A percentile compares a stretch with the other conserved stretches of the same genome.
These are phyloP conservation scores for Scrobipalpa costella DNA, from an alignment of 2,888 invertebrate genomes.

Conservation along the genomic window DNA sequence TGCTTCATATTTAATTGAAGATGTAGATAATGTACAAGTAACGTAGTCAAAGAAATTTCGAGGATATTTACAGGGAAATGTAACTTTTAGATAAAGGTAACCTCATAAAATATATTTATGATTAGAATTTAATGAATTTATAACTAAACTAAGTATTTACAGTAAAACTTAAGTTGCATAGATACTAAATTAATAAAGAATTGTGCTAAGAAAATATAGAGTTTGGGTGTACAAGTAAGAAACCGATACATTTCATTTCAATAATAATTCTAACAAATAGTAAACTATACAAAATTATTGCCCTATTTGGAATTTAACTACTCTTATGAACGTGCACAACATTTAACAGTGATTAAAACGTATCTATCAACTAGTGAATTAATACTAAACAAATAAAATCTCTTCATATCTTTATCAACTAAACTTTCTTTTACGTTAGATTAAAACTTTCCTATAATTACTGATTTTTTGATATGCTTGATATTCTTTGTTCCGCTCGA, in stretches of 20 bases:
- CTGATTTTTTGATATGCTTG: slow-evolving; percentile 74
- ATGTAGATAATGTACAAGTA: slow-evolving; percentile 67
- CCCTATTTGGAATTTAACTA: slow-evolving; percentile 68
- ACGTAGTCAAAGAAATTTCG: slow-evolving; percentile 73
- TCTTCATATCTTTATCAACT: slow-evolving; percentile 52
- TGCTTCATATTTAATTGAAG: slow-evolving; percentile 73
- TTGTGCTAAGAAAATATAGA: neutral
- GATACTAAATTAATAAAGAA: neutral
- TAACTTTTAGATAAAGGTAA: slow-evolving; percentile 66
- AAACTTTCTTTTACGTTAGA: slow-evolving; percentile 47
- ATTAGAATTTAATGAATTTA: slow-evolving; percentile 21
- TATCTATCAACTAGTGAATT: slow-evolving; percentile 66
- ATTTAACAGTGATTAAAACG: slow-evolving; percentile 80
- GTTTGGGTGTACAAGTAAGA: slow-evolving; percentile 11
- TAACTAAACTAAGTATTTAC: slow-evolving; percentile 19
- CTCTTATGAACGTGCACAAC: slow-evolving; percentile 77
- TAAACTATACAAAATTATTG: slow-evolving; percentile 66
- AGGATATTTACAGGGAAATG: slow-evolving; percentile 76
- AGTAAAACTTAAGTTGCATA: neutral
- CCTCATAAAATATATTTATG: slow-evolving; percentile 49
- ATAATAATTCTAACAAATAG: slow-evolving; percentile 27
- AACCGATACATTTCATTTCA: slow-evolving; percentile 10
- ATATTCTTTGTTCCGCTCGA: slow-evolving; percentile 68
- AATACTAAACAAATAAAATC: slow-evolving; percentile 65
- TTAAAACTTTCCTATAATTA: slow-evolving; percentile 46